Base-by-base conservation (phyloP, 2,113 vertebrate species). In the Sebastes schlegelii region DNA sequence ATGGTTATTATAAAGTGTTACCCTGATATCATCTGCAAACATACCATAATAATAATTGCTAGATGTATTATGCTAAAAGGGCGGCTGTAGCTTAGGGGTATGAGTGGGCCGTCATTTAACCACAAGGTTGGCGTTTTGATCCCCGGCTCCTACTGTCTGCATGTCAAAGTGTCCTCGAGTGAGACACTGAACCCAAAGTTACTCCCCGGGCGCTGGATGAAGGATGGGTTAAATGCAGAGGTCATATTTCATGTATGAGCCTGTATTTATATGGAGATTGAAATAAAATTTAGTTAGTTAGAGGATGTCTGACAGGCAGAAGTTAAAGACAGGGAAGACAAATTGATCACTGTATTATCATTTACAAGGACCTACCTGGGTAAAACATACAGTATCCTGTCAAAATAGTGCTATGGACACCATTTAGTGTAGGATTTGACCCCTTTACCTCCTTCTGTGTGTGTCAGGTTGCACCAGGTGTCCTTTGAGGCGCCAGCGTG, bases 401-500 rank as follows among this genome's bases (percentile, higher is more conserved):
- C 3, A 40, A 21, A 75, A 42, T 14, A 34, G 13, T 23, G 21
- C 4, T 19, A 34, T 12, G 9, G 14, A 4, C n/a, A 14, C 10
- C 23, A 14, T 61, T 26, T 40, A 42, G 19, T 48, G n/a, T 63
- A 46, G 10, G 46, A 69, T 55, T 21, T 80, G 45, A 80, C 26
- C 43, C 1, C 11, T 74, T 16, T 19, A 2, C 1, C 5, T 69
- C 9, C 9, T 14, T 66, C 13, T 72, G 48, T 78, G 21, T 87
- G 17, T 91, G 84, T 51, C 89, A 99, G 98, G 95, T 95, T 99
- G 94, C 93, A 98, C 91, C 96, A 98, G 94, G 97, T 98, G 90
- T 96, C 96, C 52, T 99, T 99, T 17, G 97, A 98, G 86, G 98
- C 93, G 8, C 98, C 98, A 9, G 94, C 92, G 71, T 99, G 98